Percentiles rank a stretch among this genome's conserved stretches.
phyloP scores from a whole-genome alignment of 2,888 invertebrate species.

The Aquatica leii region DNA sequence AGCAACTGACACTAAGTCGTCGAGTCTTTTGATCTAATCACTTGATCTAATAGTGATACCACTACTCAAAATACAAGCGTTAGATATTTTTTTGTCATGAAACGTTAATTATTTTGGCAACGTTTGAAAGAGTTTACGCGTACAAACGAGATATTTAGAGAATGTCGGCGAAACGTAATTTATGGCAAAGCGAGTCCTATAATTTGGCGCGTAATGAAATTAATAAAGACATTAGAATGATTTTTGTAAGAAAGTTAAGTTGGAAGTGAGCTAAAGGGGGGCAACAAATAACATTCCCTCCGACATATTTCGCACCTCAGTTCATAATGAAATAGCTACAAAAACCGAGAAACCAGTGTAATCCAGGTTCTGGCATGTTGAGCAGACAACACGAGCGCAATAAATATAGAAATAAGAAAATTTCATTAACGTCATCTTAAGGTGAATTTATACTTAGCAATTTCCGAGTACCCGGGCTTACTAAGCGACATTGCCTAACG shows the following conservation, averaged over 20 bases:
- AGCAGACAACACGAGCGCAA: slow-evolving; percentile 54
- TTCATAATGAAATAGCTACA: slow-evolving; percentile 52
- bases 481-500: slow-evolving; percentile 55
- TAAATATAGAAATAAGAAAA: slow-evolving; percentile 64
- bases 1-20: no score
- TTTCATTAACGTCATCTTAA: slow-evolving; percentile 68
- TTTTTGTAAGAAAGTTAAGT: slow-evolving; percentile 40
- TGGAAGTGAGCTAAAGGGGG: slow-evolving; percentile 26
- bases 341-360: slow-evolving; percentile 51
- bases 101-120: no score
- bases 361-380: slow-evolving; percentile 50
- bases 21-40: no score
- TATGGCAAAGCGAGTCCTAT: slow-evolving; percentile 29
- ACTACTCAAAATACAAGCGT: no score
- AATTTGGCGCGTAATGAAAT: slow-evolving; percentile 45
- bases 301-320: slow-evolving; percentile 53
- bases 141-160: slow-evolving; percentile 7
- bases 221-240: slow-evolving; percentile 44
- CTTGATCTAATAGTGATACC: no score
- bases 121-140: no score
- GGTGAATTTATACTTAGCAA: slow-evolving; percentile 65
- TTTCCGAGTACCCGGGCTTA: slow-evolving; percentile 61
- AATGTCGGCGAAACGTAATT: slow-evolving; percentile 23
- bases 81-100: no score
- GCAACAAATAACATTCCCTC: slow-evolving; percentile 50